These are phyloP conservation scores for Tupaia tana DNA, from an alignment of 2,113 vertebrate genomes.

Conservation along the genomic window DNA sequence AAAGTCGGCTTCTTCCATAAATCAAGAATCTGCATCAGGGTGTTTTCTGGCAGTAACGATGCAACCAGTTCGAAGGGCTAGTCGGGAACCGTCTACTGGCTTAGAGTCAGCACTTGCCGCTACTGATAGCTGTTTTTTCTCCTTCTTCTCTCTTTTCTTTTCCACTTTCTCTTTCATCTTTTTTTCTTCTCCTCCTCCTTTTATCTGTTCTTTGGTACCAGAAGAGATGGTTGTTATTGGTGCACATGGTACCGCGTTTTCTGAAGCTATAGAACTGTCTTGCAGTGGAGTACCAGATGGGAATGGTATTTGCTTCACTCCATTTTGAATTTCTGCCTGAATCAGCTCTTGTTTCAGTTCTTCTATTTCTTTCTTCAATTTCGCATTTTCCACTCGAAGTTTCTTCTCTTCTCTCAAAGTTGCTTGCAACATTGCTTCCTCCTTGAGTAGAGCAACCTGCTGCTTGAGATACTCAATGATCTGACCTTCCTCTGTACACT, in stretches of 20 bases:
- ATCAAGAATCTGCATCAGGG: constrained; percentile 95
- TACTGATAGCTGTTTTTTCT: constrained; percentile 89
- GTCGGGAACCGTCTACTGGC: constrained; percentile 92
- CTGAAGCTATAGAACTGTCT: constrained; percentile 74
- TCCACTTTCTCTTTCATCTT: constrained; percentile 93
- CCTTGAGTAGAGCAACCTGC: constrained; percentile 96
- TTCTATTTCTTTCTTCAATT: constrained; percentile 97
- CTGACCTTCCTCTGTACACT: constrained; percentile 95
- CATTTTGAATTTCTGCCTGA: constrained; percentile 94
- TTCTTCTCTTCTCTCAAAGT: constrained; percentile 96
- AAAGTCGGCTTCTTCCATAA: constrained; percentile 96
- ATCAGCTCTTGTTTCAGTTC: constrained; percentile 93
- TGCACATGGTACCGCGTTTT: constrained; percentile 72
- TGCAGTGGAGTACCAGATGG: constrained; percentile 78
- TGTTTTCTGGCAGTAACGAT: constrained; percentile 94
- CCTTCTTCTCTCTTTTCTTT: constrained; percentile 94
- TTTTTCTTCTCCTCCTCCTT: constrained; percentile 86
- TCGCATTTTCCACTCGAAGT: constrained; percentile 96
- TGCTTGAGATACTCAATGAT: constrained; percentile 98
- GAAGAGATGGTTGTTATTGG: constrained; percentile 71
- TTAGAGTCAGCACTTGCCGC: constrained; percentile 87
- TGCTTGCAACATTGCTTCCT: constrained; percentile 95
- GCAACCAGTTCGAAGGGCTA: constrained; percentile 95
- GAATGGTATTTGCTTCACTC: constrained; percentile 91
- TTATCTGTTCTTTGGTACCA: constrained; percentile 79